Conservation (phyloP, 2,797 vertebrate genomes). For the Babyrousa celebensis region DNA sequence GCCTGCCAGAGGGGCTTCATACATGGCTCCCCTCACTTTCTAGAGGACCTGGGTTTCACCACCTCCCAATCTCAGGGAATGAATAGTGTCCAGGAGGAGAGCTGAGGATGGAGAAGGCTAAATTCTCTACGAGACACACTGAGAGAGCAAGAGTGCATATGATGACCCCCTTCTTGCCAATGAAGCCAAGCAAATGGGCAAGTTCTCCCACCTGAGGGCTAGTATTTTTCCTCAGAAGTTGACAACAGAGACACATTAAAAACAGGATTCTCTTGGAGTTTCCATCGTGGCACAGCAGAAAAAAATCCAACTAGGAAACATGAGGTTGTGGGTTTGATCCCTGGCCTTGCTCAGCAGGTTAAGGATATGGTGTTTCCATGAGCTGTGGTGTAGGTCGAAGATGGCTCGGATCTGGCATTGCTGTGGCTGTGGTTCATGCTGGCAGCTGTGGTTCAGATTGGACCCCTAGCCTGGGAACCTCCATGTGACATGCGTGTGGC, state of each 20-base stretch:
- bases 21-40: background rate
- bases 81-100: background rate
- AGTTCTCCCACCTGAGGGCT: background rate
- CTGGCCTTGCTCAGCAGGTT: too few species aligned
- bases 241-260: background rate
- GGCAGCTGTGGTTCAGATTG: too few species aligned
- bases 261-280: background rate
- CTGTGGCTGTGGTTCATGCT: too few species aligned
- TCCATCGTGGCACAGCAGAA: too few species aligned
- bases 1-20: accelerated
- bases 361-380: too few species aligned
- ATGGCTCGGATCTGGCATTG: too few species aligned
- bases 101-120: background rate
- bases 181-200: background rate
- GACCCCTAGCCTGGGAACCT: too few species aligned
- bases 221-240: background rate
- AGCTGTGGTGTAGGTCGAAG: too few species aligned
- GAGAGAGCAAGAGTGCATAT: background rate
- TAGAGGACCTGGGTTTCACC: background rate
- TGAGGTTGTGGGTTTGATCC: too few species aligned
- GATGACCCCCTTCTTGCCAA: background rate
- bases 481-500: too few species aligned
- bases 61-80: background rate
- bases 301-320: too few species aligned
- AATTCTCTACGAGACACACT: background rate